A percentile compares a stretch with the other conserved stretches of the same genome.
phyloP scores from a whole-genome alignment of 1,140 invertebrate genomes.

The Drosophila leontia region DNA sequence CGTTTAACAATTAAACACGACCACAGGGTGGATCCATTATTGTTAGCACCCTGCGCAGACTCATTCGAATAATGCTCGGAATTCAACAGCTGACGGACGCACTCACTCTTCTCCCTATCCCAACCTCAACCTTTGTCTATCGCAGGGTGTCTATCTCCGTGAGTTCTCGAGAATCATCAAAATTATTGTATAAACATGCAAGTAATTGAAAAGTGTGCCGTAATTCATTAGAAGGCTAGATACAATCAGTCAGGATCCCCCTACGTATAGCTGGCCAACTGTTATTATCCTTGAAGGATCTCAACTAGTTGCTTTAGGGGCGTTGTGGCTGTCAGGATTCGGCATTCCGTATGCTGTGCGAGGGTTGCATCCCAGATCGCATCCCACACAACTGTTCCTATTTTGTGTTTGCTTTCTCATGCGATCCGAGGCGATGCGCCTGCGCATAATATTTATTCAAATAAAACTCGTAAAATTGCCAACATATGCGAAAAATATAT shows the following conservation, averaged over 20 bases:
- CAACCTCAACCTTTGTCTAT: slow-evolving; percentile 29
- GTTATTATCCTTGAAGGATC: slow-evolving; percentile 27
- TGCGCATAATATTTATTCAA: slow-evolving; percentile 36
- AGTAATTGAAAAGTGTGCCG: slow-evolving; percentile 69
- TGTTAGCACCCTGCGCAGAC: slow-evolving; percentile 43
- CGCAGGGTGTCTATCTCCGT: slow-evolving; percentile 29
- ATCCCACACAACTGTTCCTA: slow-evolving; percentile 53
- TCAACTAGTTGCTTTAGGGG: slow-evolving; percentile 33
- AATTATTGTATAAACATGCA: slow-evolving; percentile 64
- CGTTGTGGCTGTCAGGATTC: slow-evolving; percentile 18
- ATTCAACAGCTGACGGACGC: slow-evolving; percentile 62
- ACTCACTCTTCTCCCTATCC: slow-evolving; percentile 1
- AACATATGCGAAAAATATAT: slow-evolving; percentile 56
- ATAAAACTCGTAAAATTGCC: slow-evolving; percentile 39
- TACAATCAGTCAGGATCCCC: slow-evolving; percentile 24
- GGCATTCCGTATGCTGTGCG: slow-evolving; percentile 5
- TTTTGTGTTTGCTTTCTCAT: slow-evolving; percentile 4
- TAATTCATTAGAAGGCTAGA: slow-evolving; percentile 62
- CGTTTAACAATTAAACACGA: slow-evolving; percentile 53
- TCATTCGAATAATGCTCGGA: slow-evolving; percentile 9
- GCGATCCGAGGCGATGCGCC: slow-evolving; percentile 5
- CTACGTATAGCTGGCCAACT: slow-evolving; percentile 34
- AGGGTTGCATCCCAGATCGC: slow-evolving; percentile 47
- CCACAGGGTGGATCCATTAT: slow-evolving; percentile 43
- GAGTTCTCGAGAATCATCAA: slow-evolving; percentile 48